Base-by-base conservation (phyloP, 2,797 vertebrate genomes). In the Manis javanica region DNA sequence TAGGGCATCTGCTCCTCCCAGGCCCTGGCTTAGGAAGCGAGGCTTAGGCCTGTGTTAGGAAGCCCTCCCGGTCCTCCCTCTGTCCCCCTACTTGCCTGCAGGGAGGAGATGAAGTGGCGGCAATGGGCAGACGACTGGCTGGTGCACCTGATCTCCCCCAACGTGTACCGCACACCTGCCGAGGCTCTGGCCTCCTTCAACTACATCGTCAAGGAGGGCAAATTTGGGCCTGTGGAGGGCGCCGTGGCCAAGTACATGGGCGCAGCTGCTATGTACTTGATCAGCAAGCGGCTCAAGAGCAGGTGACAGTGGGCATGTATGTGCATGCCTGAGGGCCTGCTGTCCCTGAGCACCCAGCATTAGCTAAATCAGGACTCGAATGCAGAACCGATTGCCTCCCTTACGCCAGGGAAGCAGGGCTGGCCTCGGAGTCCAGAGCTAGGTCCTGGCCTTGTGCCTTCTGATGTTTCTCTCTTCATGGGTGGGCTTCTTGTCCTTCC, bases 51-150 rank as follows among this genome's bases (percentile, higher is more conserved):
- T 18, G 37, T 37, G 51, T 51, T 13, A 0, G 26, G 74, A 10
- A 12, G 53, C 11, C 66, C 21, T 10, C 53, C 64, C 1, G 11
- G 11, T 46, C 59, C 8, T 0, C 42, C 10, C 31, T 13, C 78
- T 31, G 68, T 66, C 2, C 71, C 55, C 16, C 24, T 0, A 2
- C 19, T 10, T 64, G 5, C 71, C 95, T 19, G 0, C 98, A 99
- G 99, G 94, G 99, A 99, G 96, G 99, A 99, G 98, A 99, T 99
- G 98, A 99, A 99, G 96, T 99, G 99, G 99, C 99, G 99, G 23
- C 98, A 99, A 93, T 99, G 99, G 99, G 99, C 98, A 0, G 99
- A 99, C 0, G 99, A 99, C 64, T 99, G 99, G 99, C 99, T 99
- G 8, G 99, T 99, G 46, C 99, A 99, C 96, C 99, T 99, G 42